Evolutionary conservation across 2,113 vertebrate genomes (phyloP), one percentile per base, ranked within the genome.

Genomic region (Indri indri): DNA sequence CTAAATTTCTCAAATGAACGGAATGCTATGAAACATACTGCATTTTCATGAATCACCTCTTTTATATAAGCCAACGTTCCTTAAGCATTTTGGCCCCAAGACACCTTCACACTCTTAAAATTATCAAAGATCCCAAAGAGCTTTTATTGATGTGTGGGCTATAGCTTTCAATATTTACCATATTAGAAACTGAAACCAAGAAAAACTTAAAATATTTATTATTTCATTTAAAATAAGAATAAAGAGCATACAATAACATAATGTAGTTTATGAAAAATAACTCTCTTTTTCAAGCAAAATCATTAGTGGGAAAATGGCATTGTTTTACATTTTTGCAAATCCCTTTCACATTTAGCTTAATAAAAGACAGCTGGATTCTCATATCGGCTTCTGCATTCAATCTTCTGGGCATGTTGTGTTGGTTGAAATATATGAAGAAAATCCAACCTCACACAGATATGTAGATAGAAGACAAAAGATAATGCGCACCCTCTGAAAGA

Each of bases 251-350:
- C 0, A 83, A 79, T 90, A 42, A 63, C 1, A 73, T 40, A 45
- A 73, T 40, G 4, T 73, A 76, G 84, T 85, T 88, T 52, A 65
- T 88, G 30, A 88, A 94, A 92, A 82, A 80, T 27, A 68, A 74
- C 23, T 27, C 23, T 27, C 42, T n/a, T 65, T 88, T 79, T 6
- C 13, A 80, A 70, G 30, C 11, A 87, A 87, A 94, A 71, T 74
- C 79, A 91, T 92, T 45, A 80, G 61, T 79, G 9, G 18, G 52
- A 81, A 81, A 93, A 66, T 84, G 37, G 2, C 12, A 30, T 77
- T 89, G 16, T 76, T 93, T 95, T 59, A 87, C 3, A 61, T 88
- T 76, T 92, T 96, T 95, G 47, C 5, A 71, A 93, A 91, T 85
- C 27, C 6, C 5, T 70, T 90, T 70, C 52, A 52, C 34, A 23